Conservation (phyloP, 1,140 invertebrate genomes). For the Formica selysi region DNA sequence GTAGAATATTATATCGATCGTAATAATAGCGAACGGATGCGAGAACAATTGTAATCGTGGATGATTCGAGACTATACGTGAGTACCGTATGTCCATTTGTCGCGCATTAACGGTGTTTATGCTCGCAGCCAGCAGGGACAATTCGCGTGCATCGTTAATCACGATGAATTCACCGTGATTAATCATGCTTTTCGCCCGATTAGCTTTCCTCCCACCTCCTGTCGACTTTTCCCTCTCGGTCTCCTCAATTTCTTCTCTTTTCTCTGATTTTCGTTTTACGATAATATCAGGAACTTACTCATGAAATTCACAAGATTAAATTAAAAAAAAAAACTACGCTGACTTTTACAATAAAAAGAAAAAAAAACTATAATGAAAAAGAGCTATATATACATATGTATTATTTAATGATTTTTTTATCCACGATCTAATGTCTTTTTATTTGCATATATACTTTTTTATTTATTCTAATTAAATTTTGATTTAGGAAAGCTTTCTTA, state of each 20-base stretch:
- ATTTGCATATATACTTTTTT: too few species aligned
- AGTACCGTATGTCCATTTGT: conserved; percentile 70
- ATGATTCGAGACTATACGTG: conserved; percentile 50
- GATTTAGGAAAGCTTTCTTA: too few species aligned
- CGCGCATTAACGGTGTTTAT: conserved; percentile 77
- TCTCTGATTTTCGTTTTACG: conserved; percentile 30
- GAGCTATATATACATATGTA: too few species aligned
- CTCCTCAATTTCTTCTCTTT: conserved; percentile 16
- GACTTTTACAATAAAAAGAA: background rate
- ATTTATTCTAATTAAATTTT: too few species aligned
- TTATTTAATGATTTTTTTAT: too few species aligned
- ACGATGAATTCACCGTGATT: conserved; percentile 81
- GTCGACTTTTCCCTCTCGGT: conserved; percentile 1
- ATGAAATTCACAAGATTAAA: background rate
- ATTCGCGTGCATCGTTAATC: conserved; percentile 77
- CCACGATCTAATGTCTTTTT: too few species aligned
- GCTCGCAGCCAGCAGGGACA: conserved; percentile 64
- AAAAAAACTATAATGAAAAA: too few species aligned
- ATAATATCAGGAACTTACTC: background rate
- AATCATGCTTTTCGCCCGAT: conserved; percentile 82
- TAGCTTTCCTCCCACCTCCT: conserved; percentile 67
- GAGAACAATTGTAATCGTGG: conserved; percentile 62
- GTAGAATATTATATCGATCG: conserved; percentile 40
- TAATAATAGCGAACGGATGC: conserved; percentile 30
- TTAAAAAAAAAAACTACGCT: background rate